Evolutionary conservation across 2,797 vertebrate species (phyloP), one percentile per base, ranked within the genome.

Genomic region (Sparidentex hasta): DNA sequence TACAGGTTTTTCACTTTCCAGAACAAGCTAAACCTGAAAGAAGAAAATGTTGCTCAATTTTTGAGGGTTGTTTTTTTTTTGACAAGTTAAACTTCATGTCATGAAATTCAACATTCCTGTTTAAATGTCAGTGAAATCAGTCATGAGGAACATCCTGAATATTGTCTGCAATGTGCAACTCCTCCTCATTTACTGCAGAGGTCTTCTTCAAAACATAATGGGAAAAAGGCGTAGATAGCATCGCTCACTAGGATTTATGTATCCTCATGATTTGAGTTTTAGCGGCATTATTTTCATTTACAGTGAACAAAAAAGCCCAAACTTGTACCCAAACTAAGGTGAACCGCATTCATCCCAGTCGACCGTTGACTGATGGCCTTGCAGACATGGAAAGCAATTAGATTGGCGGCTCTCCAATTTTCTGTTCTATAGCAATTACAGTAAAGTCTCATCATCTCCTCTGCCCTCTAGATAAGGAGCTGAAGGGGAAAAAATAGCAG

Each of bases 331-430:
- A 73, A 79, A 71, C 63, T 62, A 59, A 81, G 73, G 79, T 77
- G 65, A 82, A 29, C 11, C 46, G 61, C 23, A 4, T 62, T 76
- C 50, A 73, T 57, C 46, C n/a, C 47, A 67, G 59, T 65, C 76
- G 77, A 71, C 80, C 76, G 75, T 20, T 82, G 82, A 91, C 77
- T 74, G 77, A 91, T 89, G 70, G 73, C 56, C 48, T 75, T 56
- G 80, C 68, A 82, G 90, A 87, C 84, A 79, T 68, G 29, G 69
- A 57, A 83, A 78, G 76, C 81, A 91, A 90, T 92, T 88, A 80
- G 78, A 82, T 55, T 86, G 88, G 82, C 78, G 76, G 71, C 62
- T 58, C 75, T 91, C 57, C 84, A 83, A 75, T 72, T 78, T 82
- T 78, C 72, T 70, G 59, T 61, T 84, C 85, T 50, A 68, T 62